A percentile compares a stretch with the other conserved stretches of the same genome.
These are phyloP conservation scores for Sylvietta virens DNA, from an alignment of 2,113 vertebrate species.

Conservation along the genomic window DNA sequence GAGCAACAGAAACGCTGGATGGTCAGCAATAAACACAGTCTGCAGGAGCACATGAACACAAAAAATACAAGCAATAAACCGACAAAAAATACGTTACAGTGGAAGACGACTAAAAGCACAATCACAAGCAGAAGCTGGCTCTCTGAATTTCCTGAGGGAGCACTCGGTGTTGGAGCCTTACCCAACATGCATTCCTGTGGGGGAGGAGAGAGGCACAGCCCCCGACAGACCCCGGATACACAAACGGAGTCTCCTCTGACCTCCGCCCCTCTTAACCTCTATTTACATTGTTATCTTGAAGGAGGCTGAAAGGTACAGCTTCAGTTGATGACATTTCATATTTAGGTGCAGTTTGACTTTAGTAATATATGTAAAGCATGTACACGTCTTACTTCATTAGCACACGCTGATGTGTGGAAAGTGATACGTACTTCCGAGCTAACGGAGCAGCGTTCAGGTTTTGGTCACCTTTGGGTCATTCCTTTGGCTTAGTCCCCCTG, in stretches of 20 bases:
- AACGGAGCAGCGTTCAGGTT: neutral
- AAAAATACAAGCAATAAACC: neutral
- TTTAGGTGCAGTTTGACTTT: neutral
- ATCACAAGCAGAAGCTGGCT: neutral
- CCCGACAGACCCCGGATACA: neutral
- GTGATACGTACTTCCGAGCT: rapidly evolving
- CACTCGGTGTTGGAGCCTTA: neutral
- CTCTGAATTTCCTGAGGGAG: neutral
- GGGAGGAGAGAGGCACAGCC: neutral
- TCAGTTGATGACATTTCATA: neutral
- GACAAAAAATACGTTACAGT: neutral
- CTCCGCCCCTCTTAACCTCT: neutral
- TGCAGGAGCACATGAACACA: neutral
- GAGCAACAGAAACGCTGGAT: neutral
- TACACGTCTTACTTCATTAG: neutral
- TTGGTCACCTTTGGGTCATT: too few relatives aligned
- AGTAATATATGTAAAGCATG: neutral
- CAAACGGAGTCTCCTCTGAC: neutral
- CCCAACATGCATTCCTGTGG: neutral
- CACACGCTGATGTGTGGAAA: rapidly evolving
- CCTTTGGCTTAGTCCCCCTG: neutral
- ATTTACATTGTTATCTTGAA: neutral
- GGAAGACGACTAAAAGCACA: neutral
- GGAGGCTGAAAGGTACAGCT: neutral
- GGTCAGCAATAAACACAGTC: neutral